Base-by-base conservation (phyloP, 64 coral and sea anemone species). In the Actinia tenebrosa region DNA sequence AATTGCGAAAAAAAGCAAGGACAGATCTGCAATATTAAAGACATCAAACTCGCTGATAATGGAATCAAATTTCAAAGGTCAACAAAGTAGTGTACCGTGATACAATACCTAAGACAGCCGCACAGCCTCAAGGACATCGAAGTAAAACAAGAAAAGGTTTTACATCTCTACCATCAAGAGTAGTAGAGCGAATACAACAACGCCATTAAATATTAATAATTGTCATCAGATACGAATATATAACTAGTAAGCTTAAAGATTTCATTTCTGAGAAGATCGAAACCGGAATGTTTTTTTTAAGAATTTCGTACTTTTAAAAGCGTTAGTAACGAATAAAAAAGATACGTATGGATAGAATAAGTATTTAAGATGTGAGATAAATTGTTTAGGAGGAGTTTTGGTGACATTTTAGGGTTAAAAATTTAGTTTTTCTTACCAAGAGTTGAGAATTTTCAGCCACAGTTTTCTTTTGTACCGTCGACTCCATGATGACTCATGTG, bases 401-500 rank as follows among this genome's bases (percentile, higher is more conserved):
- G n/a, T 9, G n/a, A 18, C 42, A 75, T 75, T 75, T 75, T 37
- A 75, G 26, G 69, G 69, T 2, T 27, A 13, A 37, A 75, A 75
- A 30, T 3, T 75, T 2, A 14, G 10, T 9, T 43, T 75, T 75
- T 75, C 69, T 75, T 75, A 75, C 69, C 69, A 14, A 27, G 25
- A 75, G 5, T 27, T 42, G 23, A 42, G 69, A 26, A 9, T 42
- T 75, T 75, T 42, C 26, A 43, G 27, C 69, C 69, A 75, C 11
- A n/a, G 69, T 37, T 30, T 27, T 42, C 11, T 30, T 43, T 8
- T 10, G 15, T 3, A 42, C 11, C 16, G 26, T 66, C 69, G 26
- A 30, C 69, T 75, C 69, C 69, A 75, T 75, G 69, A 75, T 75
- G 7, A 37, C 42, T 75, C 69, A 75, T 75, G 69, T 75, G 69